Percentiles rank a stretch among this genome's conserved stretches.
These are phyloP conservation scores for Metridium senile DNA, from an alignment of 92 coral and sea anemone species.

Conservation along the genomic window DNA sequence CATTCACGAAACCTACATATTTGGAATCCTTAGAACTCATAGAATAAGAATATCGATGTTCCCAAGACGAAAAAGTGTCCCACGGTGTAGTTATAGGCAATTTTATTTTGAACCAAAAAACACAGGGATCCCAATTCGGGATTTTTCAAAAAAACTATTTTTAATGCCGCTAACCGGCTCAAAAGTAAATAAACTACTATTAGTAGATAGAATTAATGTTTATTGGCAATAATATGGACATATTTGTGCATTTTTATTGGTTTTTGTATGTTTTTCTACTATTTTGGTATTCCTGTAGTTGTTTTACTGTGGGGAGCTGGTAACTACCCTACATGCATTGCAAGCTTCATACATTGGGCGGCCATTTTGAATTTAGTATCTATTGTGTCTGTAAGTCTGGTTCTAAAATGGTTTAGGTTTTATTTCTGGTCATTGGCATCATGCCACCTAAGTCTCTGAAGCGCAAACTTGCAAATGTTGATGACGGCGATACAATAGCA, in stretches of 20 bases:
- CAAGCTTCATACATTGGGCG: background rate
- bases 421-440: background rate
- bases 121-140: constrained; percentile 23
- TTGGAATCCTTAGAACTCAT: constrained; percentile 30
- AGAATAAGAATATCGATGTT: constrained; percentile 33
- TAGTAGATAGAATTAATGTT: background rate
- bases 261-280: background rate
- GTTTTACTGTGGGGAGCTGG: background rate
- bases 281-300: constrained; percentile 9
- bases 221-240: background rate
- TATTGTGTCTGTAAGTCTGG: background rate
- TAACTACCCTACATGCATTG: constrained; percentile 9
- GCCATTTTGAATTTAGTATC: constrained; percentile 7
- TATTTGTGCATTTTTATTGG: background rate
- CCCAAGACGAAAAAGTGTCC: constrained; percentile 24
- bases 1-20: constrained; percentile 36
- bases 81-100: constrained; percentile 18
- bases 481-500: constrained; percentile 25
- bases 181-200: background rate
- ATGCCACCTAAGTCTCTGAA: constrained; percentile 31
- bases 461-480: constrained; percentile 30
- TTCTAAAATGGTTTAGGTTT: background rate
- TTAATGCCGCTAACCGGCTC: background rate
- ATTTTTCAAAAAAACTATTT: background rate
- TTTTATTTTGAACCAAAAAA: background rate